Evolutionary conservation across 2,888 invertebrate species (phyloP).

Genomic region (Ochropacha duplaris): DNA sequence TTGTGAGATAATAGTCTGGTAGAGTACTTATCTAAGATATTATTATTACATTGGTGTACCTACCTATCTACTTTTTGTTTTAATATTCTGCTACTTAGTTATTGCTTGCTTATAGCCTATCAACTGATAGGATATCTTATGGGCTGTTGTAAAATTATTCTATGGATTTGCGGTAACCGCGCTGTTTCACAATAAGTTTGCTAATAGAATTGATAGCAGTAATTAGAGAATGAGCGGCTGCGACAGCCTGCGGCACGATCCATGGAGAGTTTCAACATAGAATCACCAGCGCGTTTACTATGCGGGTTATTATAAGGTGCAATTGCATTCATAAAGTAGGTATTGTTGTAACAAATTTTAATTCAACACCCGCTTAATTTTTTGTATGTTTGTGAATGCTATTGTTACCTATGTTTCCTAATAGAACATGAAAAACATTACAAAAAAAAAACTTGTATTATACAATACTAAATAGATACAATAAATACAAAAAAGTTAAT

Average conservation of each 20-base stretch:
- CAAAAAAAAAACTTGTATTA: not conserved
- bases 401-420: not conserved
- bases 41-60: slow-evolving; percentile 12
- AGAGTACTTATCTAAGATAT: too few species aligned
- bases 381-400: not conserved
- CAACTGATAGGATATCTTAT: not conserved
- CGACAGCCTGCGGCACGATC: slow-evolving; percentile 42
- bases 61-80: slow-evolving; percentile 23
- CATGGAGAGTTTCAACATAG: slow-evolving; percentile 50
- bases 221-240: slow-evolving; percentile 67
- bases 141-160: slow-evolving; percentile 25
- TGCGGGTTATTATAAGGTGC: slow-evolving; percentile 76
- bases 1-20: slow-evolving; percentile 44
- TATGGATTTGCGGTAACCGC: slow-evolving; percentile 33
- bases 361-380: slow-evolving; percentile 26
- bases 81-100: slow-evolving; percentile 6
- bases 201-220: slow-evolving; percentile 61
- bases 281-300: slow-evolving; percentile 59
- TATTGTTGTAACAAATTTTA: slow-evolving; percentile 46
- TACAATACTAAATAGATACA: not conserved
- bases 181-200: slow-evolving; percentile 47
- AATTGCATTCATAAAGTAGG: slow-evolving; percentile 56
- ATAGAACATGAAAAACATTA: not conserved
- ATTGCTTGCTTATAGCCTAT: too few species aligned
- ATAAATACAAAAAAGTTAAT: not conserved